Evolutionary conservation across 2,888 invertebrate genomes (phyloP).

Genomic region (Calameuta idolon): DNA sequence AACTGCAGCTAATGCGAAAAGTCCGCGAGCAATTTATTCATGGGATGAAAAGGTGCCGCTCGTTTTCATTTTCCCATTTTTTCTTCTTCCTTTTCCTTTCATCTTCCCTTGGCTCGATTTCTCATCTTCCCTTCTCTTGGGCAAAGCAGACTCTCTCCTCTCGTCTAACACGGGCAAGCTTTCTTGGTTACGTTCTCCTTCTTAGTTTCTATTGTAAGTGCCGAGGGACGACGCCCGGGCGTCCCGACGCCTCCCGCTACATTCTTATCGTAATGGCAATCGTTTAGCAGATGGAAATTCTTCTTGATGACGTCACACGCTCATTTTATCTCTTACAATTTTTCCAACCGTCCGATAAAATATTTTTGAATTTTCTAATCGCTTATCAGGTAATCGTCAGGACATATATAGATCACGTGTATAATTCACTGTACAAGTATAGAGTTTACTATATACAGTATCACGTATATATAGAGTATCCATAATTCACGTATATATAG

Average conservation of each 20-base stretch:
- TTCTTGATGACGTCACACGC: background rate
- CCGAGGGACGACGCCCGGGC: background rate
- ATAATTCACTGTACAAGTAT: no score
- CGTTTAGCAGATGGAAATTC: background rate
- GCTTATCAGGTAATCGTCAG: background rate
- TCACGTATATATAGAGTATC: no score
- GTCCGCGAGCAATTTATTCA: constrained; percentile 3
- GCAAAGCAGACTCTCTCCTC: background rate
- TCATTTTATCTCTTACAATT: background rate
- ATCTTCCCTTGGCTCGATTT: background rate
- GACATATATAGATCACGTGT: background rate
- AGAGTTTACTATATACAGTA: no score
- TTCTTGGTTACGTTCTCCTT: no score
- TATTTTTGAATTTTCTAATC: background rate
- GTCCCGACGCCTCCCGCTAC: background rate
- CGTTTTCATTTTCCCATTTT: background rate
- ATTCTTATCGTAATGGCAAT: background rate
- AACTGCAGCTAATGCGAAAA: constrained; percentile 5
- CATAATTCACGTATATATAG: no score
- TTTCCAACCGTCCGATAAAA: background rate
- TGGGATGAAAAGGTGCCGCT: background rate
- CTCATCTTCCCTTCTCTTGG: background rate
- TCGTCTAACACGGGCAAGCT: background rate
- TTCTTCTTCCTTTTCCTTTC: background rate
- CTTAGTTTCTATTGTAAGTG: background rate